Percentiles rank a stretch among this genome's conserved stretches.
These are phyloP conservation scores for Dromiciops gliroides DNA, from an alignment of 2,113 vertebrate genomes.

Conservation along the genomic window DNA sequence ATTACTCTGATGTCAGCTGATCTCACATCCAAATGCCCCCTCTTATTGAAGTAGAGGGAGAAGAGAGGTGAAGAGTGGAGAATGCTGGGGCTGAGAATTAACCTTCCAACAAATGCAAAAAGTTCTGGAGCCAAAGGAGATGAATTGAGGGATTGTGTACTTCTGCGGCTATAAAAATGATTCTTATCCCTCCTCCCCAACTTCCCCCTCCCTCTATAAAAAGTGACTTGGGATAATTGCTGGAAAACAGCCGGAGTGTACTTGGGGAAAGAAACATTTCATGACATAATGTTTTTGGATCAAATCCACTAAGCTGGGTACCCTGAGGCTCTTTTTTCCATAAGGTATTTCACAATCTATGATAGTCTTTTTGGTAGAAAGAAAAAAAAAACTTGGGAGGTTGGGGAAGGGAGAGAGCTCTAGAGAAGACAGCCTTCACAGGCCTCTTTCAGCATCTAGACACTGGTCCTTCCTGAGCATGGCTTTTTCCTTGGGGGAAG, in stretches of 20 bases:
- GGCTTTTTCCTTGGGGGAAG: conserved; percentile 49
- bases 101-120: neutral
- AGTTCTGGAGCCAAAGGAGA: conserved; percentile 57
- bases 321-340: conserved; percentile 82
- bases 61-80: neutral
- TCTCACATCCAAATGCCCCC: neutral
- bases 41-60: neutral
- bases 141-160: conserved; percentile 58
- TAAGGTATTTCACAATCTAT: conserved; percentile 76
- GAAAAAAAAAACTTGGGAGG: conserved; percentile 41
- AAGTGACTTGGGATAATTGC: conserved; percentile 79
- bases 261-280: conserved; percentile 73
- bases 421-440: neutral
- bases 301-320: conserved; percentile 69
- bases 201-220: conserved; percentile 68
- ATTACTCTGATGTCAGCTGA: neutral
- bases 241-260: conserved; percentile 74
- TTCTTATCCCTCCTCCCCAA: neutral
- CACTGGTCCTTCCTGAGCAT: conserved; percentile 3
- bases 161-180: conserved; percentile 51
- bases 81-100: conserved; percentile 24
- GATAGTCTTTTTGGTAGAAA: conserved; percentile 59
- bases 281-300: conserved; percentile 84
- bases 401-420: conserved; percentile 14
- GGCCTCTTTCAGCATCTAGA: conserved; percentile 19